These are phyloP conservation scores for Troides oblongomaculatus DNA, from an alignment of 2,888 invertebrate genomes.

Conservation along the genomic window DNA sequence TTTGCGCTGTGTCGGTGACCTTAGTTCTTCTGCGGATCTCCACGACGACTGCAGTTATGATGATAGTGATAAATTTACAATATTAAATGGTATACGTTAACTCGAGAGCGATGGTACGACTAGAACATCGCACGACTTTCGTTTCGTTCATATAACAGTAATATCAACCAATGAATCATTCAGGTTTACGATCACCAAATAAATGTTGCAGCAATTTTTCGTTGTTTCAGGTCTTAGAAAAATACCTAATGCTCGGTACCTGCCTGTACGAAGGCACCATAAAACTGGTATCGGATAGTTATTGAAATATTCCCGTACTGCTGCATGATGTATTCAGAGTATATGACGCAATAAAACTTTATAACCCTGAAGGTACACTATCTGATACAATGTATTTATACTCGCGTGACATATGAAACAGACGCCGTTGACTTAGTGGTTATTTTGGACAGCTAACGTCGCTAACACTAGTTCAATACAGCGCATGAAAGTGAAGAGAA, in stretches of 20 bases:
- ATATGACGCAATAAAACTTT: slow-evolving; percentile 41
- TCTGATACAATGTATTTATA: background rate
- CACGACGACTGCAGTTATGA: no score
- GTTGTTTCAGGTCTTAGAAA: background rate
- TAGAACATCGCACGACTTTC: background rate
- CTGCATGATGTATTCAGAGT: slow-evolving; percentile 32
- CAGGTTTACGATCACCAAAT: background rate
- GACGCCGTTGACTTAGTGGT: background rate
- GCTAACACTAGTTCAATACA: background rate
- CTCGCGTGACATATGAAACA: background rate
- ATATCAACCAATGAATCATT: background rate
- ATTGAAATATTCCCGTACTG: slow-evolving; percentile 11
- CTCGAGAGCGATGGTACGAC: no score
- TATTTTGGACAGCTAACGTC: background rate
- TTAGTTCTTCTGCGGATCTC: no score
- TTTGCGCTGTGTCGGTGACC: no score
- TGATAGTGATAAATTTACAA: no score
- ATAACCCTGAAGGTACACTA: slow-evolving; percentile 30
- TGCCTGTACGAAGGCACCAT: slow-evolving; percentile 22
- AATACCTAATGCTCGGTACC: slow-evolving; percentile 10
- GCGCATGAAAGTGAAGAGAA: no score
- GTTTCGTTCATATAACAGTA: background rate
- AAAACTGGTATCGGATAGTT: slow-evolving; percentile 15
- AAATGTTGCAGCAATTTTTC: background rate
- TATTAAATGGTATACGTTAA: no score